Percentiles rank a stretch among this genome's conserved stretches.
These are phyloP conservation scores for Megathymus violae DNA, from an alignment of 1,140 invertebrate genomes.

Conservation along the genomic window DNA sequence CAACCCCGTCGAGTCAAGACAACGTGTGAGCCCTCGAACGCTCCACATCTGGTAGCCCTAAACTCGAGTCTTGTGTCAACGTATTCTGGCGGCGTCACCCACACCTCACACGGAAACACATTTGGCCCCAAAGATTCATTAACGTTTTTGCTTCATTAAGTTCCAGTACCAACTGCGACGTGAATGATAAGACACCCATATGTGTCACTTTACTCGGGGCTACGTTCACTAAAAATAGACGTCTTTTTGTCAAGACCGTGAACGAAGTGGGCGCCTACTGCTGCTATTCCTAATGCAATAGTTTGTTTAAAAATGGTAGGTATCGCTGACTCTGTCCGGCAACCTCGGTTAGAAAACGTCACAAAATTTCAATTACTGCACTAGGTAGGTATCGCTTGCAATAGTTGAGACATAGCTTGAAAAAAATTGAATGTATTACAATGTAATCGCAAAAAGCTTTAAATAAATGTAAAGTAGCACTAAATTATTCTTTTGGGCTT, in stretches of 20 bases:
- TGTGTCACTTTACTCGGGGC: constrained; percentile 7
- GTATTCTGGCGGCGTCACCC: constrained; percentile 37
- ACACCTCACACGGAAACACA: constrained; percentile 50
- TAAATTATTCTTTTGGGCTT: constrained; percentile 23
- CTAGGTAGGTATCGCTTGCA: constrained; percentile 18
- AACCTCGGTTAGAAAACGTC: constrained; percentile 9
- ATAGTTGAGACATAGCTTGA: constrained; percentile 6
- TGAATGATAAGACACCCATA: constrained; percentile 13
- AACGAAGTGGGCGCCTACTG: too few relatives aligned
- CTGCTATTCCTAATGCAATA: too few relatives aligned
- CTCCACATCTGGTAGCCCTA: constrained; percentile 55
- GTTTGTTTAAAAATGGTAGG: neutral
- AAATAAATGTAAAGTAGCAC: constrained; percentile 30
- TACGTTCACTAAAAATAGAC: constrained; percentile 5
- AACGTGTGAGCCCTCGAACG: neutral
- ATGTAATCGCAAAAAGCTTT: constrained; percentile 28
- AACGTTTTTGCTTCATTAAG: constrained; percentile 49
- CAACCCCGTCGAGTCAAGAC: constrained; percentile 47
- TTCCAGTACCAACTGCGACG: constrained; percentile 19
- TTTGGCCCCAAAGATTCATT: constrained; percentile 54
- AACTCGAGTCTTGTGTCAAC: constrained; percentile 53
- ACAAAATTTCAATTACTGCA: constrained; percentile 16
- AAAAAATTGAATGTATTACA: constrained; percentile 28
- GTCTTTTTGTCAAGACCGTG: too few relatives aligned
- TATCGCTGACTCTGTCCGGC: neutral